phyloP scores from a whole-genome alignment of 2,888 invertebrate genomes.

The Ypsolopha sequella region DNA sequence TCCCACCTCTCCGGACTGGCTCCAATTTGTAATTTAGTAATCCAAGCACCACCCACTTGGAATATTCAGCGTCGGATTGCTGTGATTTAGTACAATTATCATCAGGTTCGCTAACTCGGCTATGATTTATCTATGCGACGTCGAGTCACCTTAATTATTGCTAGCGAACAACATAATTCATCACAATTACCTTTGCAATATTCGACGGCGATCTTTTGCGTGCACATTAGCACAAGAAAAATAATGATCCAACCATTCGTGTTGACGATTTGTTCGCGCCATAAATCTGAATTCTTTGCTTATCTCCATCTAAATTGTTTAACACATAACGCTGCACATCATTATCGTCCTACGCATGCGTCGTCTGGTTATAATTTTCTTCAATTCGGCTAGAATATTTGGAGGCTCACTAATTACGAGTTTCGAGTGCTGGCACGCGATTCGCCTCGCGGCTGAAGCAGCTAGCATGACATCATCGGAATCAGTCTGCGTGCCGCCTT shows the following conservation, averaged over 20 bases:
- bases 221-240: too few relatives aligned
- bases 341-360: conserved; percentile 48
- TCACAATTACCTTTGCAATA: conserved; percentile 42
- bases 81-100: conserved; percentile 57
- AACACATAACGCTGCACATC: not conserved
- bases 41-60: conserved; percentile 49
- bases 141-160: conserved; percentile 35
- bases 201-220: not conserved
- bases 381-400: conserved; percentile 27
- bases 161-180: conserved; percentile 43
- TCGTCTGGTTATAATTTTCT: conserved; percentile 58
- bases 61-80: conserved; percentile 49
- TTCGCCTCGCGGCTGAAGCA: conserved; percentile 17
- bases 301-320: conserved; percentile 3
- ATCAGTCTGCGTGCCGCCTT: conserved; percentile 47
- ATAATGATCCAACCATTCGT: too few relatives aligned
- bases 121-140: conserved; percentile 41
- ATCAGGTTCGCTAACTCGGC: conserved; percentile 40
- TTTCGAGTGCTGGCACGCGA: conserved; percentile 18
- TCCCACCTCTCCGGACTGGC: conserved; percentile 33
- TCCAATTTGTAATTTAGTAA: conserved; percentile 48
- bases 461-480: conserved; percentile 54
- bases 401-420: conserved; percentile 37
- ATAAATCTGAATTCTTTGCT: too few relatives aligned
- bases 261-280: too few relatives aligned